A percentile compares a stretch with the other conserved stretches of the same genome.
These are phyloP conservation scores for Mechanitis messenoides DNA, from an alignment of 2,888 invertebrate genomes.

Conservation along the genomic window DNA sequence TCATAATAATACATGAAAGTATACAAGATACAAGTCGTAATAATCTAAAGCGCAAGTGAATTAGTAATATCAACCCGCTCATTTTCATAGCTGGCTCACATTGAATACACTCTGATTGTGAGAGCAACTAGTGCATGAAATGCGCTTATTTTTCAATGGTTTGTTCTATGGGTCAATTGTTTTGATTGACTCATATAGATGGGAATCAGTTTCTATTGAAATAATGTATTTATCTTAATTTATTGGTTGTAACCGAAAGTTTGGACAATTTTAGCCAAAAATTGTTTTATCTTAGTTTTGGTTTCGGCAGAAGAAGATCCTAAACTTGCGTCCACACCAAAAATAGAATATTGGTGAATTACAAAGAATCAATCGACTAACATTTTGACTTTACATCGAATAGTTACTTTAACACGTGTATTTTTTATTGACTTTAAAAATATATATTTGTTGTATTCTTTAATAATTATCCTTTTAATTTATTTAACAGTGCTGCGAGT, in stretches of 20 bases:
- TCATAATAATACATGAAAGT: background rate
- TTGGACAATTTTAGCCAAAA: background rate
- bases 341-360: no score
- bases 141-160: constrained; percentile 26
- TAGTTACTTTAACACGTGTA: no score
- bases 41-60: background rate
- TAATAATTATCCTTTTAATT: no score
- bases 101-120: background rate
- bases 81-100: background rate
- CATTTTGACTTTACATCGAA: no score
- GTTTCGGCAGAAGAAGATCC: no score
- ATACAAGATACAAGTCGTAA: background rate
- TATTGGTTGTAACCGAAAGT: constrained; percentile 15
- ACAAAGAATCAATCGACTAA: no score
- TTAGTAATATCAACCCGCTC: background rate
- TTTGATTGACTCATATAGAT: constrained; percentile 11
- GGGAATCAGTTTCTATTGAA: constrained; percentile 10
- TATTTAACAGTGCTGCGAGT: no score
- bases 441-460: no score
- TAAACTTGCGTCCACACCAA: no score
- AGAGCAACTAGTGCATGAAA: constrained; percentile 33
- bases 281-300: constrained; percentile 13
- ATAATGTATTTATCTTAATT: constrained; percentile 24
- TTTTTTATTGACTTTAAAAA: no score
- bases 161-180: constrained; percentile 17